These are phyloP conservation scores for Mobula birostris DNA, from an alignment of 2,113 vertebrate species.

Conservation along the genomic window DNA sequence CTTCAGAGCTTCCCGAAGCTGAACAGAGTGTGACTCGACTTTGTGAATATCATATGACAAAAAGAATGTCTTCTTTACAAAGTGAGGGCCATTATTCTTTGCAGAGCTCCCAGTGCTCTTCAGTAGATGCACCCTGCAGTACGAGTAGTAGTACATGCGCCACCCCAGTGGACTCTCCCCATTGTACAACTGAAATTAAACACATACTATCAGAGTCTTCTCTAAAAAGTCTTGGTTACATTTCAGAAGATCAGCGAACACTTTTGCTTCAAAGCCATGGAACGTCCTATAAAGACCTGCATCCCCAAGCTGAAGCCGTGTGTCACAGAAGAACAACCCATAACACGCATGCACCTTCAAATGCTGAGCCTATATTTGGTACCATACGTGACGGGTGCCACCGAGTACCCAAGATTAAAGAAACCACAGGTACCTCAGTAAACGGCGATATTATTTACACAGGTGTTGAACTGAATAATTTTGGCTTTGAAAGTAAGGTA, in stretches of 20 bases:
- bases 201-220: conserved; percentile 73
- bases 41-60: conserved; percentile 84
- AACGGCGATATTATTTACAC: conserved; percentile 44
- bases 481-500: conserved; percentile 46
- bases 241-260: conserved; percentile 70
- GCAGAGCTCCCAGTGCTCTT: conserved; percentile 90
- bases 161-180: conserved; percentile 83
- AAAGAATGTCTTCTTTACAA: conserved; percentile 88
- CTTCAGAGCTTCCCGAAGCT: conserved; percentile 60
- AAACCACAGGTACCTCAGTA: conserved; percentile 96
- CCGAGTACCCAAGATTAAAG: conserved; percentile 91
- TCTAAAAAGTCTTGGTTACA: conserved; percentile 65
- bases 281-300: conserved; percentile 65
- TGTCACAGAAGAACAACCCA: conserved; percentile 77
- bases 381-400: conserved; percentile 78
- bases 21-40: conserved; percentile 69
- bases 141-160: conserved; percentile 83
- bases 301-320: conserved; percentile 72
- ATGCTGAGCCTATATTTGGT: conserved; percentile 73
- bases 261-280: conserved; percentile 63
- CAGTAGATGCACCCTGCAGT: conserved; percentile 86
- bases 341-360: conserved; percentile 72
- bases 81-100: conserved; percentile 85
- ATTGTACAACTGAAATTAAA: conserved; percentile 72
- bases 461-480: conserved; percentile 55